Percentiles rank a stretch among this genome's conserved stretches.
Conservation (phyloP, 2,888 invertebrate genomes). For the Agonum fuliginosum region DNA sequence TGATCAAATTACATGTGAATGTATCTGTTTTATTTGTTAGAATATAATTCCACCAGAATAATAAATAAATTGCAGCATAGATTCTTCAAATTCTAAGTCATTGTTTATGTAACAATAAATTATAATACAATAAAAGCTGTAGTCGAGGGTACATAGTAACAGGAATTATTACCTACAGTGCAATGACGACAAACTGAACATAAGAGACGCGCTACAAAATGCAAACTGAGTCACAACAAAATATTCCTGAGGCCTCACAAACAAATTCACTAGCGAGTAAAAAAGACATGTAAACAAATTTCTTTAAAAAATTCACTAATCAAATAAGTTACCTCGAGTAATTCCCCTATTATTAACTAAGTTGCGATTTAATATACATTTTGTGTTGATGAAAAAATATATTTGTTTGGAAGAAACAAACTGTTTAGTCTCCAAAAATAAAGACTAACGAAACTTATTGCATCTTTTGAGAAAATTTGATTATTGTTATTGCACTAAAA, state of each 20-base stretch:
- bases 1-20: slow-evolving; percentile 47
- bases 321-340: slow-evolving; percentile 55
- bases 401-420: slow-evolving; percentile 58
- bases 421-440: slow-evolving; percentile 31
- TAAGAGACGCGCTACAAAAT: slow-evolving; percentile 53
- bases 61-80: slow-evolving; percentile 72
- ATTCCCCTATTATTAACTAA: slow-evolving; percentile 59
- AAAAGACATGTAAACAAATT: slow-evolving; percentile 28
- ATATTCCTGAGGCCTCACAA: slow-evolving; percentile 57
- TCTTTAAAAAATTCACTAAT: slow-evolving; percentile 49
- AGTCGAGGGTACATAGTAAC: slow-evolving; percentile 55
- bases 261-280: slow-evolving; percentile 40
- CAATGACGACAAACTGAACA: slow-evolving; percentile 52
- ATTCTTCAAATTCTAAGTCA: slow-evolving; percentile 63
- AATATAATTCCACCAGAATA: slow-evolving; percentile 71
- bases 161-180: slow-evolving; percentile 58
- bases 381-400: slow-evolving; percentile 58
- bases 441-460: slow-evolving; percentile 50
- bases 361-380: slow-evolving; percentile 59
- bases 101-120: slow-evolving; percentile 59
- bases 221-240: slow-evolving; percentile 47
- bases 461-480: slow-evolving; percentile 47
- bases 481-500: slow-evolving; percentile 51
- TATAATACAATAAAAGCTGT: slow-evolving; percentile 60
- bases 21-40: slow-evolving; percentile 68